Evolutionary conservation across 2,113 vertebrate species (phyloP), one percentile per base, ranked within the genome.

Genomic region (Phainopepla nitens): DNA sequence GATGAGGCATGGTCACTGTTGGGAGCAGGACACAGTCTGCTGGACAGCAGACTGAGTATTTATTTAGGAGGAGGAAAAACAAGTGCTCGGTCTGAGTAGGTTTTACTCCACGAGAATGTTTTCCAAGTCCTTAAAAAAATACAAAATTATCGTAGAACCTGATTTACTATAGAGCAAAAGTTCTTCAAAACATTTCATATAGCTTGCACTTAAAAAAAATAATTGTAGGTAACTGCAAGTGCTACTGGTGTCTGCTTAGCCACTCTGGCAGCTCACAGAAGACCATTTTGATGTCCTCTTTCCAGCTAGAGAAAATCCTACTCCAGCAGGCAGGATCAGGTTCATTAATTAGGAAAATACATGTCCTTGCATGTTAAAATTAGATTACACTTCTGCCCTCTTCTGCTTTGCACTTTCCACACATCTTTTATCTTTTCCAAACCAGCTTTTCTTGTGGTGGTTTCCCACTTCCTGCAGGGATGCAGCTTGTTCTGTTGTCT

Each of bases 151-250:
- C n/a, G 41, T 50, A 31, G 87, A 85, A 50, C 29, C 5, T 36
- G 19, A n/a, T 65, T 17, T 8, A 10, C 22, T 61, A 1, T 17
- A 33, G 21, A 78, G 8, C n/a, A 44, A 6, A 86, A 61, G 27
- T 49, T 22, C 39, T 41, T 14, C 21, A 47, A 58, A 68, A 27
- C 17, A 22, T 4, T 42, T 39, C 2, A 4, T 17, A 15, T 5
- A 27, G 9, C 15, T 79, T 76, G 22, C 18, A 39, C 51, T 82
- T 79, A 16, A 62, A 61, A 61, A 64, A 81, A 51, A 7, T 18
- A 58, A 18, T 0, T 2, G 14, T 62, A 19, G 20, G 0, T 53
- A 36, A 44, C 12, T 42, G 35, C 18, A 49, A 0, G 0, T 84
- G 23, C 44, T 19, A 4, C 28, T 60, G 12, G 7, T 25, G 7